These are phyloP conservation scores for Melanchra persicariae DNA, from an alignment of 2,888 invertebrate genomes.

Conservation along the genomic window DNA sequence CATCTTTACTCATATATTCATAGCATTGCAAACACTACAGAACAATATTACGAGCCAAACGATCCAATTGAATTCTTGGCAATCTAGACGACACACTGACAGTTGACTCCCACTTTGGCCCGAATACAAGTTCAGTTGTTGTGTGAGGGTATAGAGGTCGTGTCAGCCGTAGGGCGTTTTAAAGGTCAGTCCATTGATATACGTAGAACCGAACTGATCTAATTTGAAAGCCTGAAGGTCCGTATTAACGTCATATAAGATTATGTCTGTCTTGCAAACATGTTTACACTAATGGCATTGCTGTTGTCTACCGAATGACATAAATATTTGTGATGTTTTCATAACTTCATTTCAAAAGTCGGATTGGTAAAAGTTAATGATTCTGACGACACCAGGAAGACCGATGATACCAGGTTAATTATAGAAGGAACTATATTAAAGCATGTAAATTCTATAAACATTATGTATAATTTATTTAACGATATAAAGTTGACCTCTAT, in stretches of 20 bases:
- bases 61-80: constrained; percentile 52
- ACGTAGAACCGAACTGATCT: constrained; percentile 14
- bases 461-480: constrained; percentile 16
- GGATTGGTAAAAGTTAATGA: background rate
- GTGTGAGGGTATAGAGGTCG: constrained; percentile 43
- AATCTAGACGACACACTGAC: constrained; percentile 53
- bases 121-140: constrained; percentile 45
- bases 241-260: constrained; percentile 19
- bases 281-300: background rate
- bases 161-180: constrained; percentile 52
- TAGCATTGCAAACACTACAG: background rate
- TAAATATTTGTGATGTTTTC: background rate
- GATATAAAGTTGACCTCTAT: constrained; percentile 31
- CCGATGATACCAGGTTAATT: constrained; percentile 3
- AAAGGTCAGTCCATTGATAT: constrained; percentile 45
- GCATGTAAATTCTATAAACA: background rate
- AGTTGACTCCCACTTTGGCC: constrained; percentile 52
- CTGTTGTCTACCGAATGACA: background rate
- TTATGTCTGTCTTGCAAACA: constrained; percentile 8
- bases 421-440: constrained; percentile 5
- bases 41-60: background rate
- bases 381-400: constrained; percentile 13
- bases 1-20: background rate
- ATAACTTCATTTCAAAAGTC: background rate
- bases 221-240: constrained; percentile 34